Percentiles rank a stretch among this genome's conserved stretches.
phyloP scores from a whole-genome alignment of 92 coral and sea anemone genomes.

The Epizoanthus ramosus region DNA sequence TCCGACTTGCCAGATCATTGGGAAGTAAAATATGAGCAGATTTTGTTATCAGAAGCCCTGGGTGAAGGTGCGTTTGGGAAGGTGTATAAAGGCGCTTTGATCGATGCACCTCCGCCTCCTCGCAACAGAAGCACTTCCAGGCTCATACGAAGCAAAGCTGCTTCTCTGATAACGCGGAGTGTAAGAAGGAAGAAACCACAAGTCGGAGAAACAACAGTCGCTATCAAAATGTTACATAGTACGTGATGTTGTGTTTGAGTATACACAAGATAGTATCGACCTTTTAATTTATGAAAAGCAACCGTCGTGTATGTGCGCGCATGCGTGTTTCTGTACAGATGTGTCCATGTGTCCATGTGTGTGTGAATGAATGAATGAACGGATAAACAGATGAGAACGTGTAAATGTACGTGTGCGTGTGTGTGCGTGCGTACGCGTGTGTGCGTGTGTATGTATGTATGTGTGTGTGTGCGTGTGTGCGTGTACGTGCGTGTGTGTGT shows the following conservation, averaged over 20 bases:
- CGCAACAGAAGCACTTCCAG: neutral
- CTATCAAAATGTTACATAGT: slow-evolving; percentile 33
- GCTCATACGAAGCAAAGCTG: neutral
- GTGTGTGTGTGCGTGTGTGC: no score
- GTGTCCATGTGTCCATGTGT: neutral
- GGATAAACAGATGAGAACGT: neutral
- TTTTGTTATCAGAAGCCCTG: slow-evolving; percentile 29
- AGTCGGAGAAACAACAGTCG: slow-evolving; percentile 14
- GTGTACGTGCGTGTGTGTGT: no score
- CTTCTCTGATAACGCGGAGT: slow-evolving; percentile 3
- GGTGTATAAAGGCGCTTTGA: slow-evolving; percentile 24
- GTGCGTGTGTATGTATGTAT: no score
- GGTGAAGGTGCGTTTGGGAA: slow-evolving; percentile 38
- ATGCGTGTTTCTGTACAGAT: neutral
- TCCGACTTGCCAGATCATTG: slow-evolving; percentile 9
- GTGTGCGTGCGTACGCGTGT: neutral
- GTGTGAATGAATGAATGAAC: neutral
- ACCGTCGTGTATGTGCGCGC: neutral
- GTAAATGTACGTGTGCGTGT: neutral
- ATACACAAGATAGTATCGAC: neutral
- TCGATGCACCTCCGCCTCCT: neutral
- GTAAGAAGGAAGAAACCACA: slow-evolving; percentile 5
- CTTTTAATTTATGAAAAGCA: no score
- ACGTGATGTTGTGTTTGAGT: neutral
- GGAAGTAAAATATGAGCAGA: slow-evolving; percentile 29